A percentile compares a stretch with the other conserved stretches of the same genome.
Conservation (phyloP, 2,113 vertebrate species). For the Stercorarius parasiticus region DNA sequence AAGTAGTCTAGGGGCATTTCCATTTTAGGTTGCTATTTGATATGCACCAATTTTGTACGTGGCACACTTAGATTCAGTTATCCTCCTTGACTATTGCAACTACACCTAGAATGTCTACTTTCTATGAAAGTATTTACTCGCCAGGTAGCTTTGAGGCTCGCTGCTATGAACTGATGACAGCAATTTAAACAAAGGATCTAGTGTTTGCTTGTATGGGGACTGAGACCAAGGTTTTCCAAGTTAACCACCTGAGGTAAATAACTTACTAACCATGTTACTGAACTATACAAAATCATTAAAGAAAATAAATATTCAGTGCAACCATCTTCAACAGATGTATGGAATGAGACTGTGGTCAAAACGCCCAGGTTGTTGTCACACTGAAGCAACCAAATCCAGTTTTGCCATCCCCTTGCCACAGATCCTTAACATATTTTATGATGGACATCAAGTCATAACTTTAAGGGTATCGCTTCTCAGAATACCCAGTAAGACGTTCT, state of each 20-base stretch:
- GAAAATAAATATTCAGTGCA: background rate
- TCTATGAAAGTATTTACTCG: background rate
- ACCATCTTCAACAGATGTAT: background rate
- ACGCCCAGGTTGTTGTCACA: accelerated
- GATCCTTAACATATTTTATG: background rate
- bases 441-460: accelerated
- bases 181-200: background rate
- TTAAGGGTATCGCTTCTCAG: background rate
- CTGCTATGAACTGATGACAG: background rate
- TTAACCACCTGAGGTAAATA: background rate
- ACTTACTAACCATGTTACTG: background rate
- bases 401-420: background rate
- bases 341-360: background rate
- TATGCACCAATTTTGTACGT: accelerated
- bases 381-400: background rate
- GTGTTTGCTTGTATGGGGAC: background rate
- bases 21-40: background rate
- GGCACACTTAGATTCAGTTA: background rate
- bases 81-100: background rate
- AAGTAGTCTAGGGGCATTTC: background rate
- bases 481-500: accelerated
- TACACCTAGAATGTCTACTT: background rate
- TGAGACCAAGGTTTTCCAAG: background rate
- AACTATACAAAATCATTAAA: background rate
- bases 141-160: background rate